A percentile compares a stretch with the other conserved stretches of the same genome.
phyloP scores from a whole-genome alignment of 1,140 invertebrate genomes.

The Pogonus chalceus region DNA sequence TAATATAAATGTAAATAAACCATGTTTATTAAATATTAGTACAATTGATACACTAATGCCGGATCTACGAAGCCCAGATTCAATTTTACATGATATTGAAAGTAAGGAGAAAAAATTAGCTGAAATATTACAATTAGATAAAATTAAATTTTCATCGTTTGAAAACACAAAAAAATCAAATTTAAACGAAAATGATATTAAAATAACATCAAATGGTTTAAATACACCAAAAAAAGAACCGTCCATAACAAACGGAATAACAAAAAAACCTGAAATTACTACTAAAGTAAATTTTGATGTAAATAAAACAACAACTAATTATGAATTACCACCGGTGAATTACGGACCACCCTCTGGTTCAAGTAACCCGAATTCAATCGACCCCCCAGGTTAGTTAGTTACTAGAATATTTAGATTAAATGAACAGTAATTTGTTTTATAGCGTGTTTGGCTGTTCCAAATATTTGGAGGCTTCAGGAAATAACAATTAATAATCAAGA shows the following conservation, averaged over 20 bases:
- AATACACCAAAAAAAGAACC: too few relatives aligned
- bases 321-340: not conserved
- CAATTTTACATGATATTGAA: slow-evolving; percentile 42
- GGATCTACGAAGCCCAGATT: slow-evolving; percentile 39
- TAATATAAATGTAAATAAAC: slow-evolving; percentile 24
- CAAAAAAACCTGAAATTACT: not conserved
- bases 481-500: slow-evolving; percentile 14
- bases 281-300: not conserved
- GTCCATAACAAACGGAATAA: not conserved
- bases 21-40: slow-evolving; percentile 34
- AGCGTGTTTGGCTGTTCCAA: slow-evolving; percentile 23
- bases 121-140: slow-evolving; percentile 40
- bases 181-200: not conserved
- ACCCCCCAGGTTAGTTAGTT: not conserved
- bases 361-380: slow-evolving; percentile 1
- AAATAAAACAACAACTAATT: not conserved
- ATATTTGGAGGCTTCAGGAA: slow-evolving; percentile 25
- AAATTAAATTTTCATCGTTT: slow-evolving; percentile 21
- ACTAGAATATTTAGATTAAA: not conserved
- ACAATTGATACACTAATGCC: slow-evolving; percentile 33
- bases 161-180: slow-evolving; percentile 10
- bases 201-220: slow-evolving; percentile 2
- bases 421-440: slow-evolving; percentile 15
- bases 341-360: not conserved
- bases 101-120: slow-evolving; percentile 43